Evolutionary conservation across 2,888 invertebrate species (phyloP), one percentile per base, ranked within the genome.

Genomic region (Isoperla grammatica): DNA sequence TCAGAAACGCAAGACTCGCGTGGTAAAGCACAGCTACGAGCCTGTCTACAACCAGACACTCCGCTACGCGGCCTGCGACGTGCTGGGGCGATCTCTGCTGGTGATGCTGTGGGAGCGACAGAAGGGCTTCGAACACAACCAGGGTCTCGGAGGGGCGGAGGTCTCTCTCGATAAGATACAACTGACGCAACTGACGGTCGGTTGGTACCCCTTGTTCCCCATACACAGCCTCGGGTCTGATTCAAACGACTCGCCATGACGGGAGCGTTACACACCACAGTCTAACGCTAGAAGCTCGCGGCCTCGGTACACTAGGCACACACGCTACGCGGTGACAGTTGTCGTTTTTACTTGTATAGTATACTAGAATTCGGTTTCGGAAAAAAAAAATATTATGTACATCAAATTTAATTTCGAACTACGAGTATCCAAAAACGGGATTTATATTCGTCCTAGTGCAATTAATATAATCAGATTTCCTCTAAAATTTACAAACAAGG

Each of bases 61-160:
- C 66, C 89, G 90, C 71, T 95, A 95, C 75, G 74, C 75, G 6
- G 78, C 78, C 1, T 74, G 76, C 63, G 78, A 79, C 64, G 76
- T 78, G 19, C 71, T 75, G 61, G 78, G 77, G 0, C 83, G 94
- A 59, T 88, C 88, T 63, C 80, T 95, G 65, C 85, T 94, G 66
- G 90, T 94, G 57, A 93, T 93, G 88, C 81, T 95, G 53, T 95
- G 95, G 94, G 92, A 94, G 71, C 84, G 89, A 62, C 90, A 90
- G 72, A 87, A 90, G 61, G 89, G 90, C 2, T 91, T 91, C 74
- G 90, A 91, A 71, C 91, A 91, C 74, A 93, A 93, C 72, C 75
- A 76, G 58, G 80, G 80, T 17, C 77, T 95, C 43, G 94, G 95
- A 11, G 93, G 93, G 48, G 90, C 87, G 1, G 91, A 94, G 75